A percentile compares a stretch with the other conserved stretches of the same genome.
phyloP scores from a whole-genome alignment of 2,113 vertebrate genomes.

The Pteruthius melanotis region DNA sequence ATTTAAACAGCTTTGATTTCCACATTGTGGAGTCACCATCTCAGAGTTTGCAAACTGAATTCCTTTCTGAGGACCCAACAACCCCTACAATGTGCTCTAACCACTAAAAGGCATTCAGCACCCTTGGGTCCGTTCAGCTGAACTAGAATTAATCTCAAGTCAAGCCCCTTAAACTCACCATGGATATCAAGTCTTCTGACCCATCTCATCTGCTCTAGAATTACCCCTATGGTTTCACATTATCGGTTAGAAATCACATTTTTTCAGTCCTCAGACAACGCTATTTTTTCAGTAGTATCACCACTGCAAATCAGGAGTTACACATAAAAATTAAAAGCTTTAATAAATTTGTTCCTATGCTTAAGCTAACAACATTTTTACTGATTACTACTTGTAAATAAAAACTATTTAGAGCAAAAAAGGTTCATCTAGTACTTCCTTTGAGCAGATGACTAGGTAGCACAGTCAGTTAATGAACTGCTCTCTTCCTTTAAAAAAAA shows the following conservation, averaged over 20 bases:
- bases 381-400: not conserved
- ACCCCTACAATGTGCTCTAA: not conserved
- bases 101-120: not conserved
- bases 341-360: not conserved
- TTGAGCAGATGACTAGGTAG: not conserved
- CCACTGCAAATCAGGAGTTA: not conserved
- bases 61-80: not conserved
- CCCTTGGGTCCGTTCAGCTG: not conserved
- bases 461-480: not conserved
- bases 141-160: not conserved
- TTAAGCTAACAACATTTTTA: not conserved
- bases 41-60: not conserved
- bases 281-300: not conserved
- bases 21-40: not conserved
- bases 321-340: not conserved
- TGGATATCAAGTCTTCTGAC: not conserved
- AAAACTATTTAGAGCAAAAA: not conserved
- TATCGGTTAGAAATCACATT: not conserved
- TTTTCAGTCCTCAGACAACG: not conserved
- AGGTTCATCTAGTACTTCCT: not conserved
- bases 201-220: not conserved
- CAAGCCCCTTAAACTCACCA: fast-evolving
- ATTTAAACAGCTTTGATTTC: not conserved
- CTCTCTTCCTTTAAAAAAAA: not conserved
- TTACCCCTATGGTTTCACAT: not conserved